Evolutionary conservation across 2,888 invertebrate species (phyloP), one percentile per base, ranked within the genome.

Genomic region (Euphydryas editha): DNA sequence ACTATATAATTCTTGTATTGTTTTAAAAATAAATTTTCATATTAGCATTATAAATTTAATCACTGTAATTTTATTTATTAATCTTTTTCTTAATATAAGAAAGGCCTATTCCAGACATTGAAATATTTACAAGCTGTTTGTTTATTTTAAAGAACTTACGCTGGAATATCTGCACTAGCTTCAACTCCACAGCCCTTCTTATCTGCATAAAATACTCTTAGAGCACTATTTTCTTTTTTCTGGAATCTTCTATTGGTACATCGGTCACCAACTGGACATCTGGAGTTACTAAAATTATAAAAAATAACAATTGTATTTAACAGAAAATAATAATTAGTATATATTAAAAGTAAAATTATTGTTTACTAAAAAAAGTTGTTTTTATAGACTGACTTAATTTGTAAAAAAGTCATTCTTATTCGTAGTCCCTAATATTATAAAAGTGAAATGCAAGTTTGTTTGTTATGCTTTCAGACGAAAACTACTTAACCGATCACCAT

Each of bases 161-260:
- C 88, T 64, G 95, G 88, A 69, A 98, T 94, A 82, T 96, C 95
- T 69, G 94, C 93, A 36, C 93, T 90, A 4, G 98, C 96, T 80
- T 97, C 94, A 37, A 99, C 94, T 17, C 99, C 99, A 86, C 97
- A 97, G 0, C 99, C 99, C 85, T 99, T 99, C 80, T 96, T 97
- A 60, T 97, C 97, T 4, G 99, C 98, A 83, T 95, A 95, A 82
- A 97, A 96, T n/a, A 97, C 97, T 80, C 96, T 96, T 57, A 98
- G 95, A 21, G 95, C 94, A 0, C 97, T 96, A 92, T 98, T 97
- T 73, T 97, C 95, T 72, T 94, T 95, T 85, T 96, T 96, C 85
- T 99, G 98, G 87, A 99, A 99, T 71, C 97, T 94, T 89, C 97
- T 97, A 84, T 99, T 99, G 1, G 98, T 97, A 93, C 99, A 99